A percentile compares a stretch with the other conserved stretches of the same genome.
Evolutionary conservation across 2,797 vertebrate species (phyloP).

Genomic region (Sphenopsis melanotis): DNA sequence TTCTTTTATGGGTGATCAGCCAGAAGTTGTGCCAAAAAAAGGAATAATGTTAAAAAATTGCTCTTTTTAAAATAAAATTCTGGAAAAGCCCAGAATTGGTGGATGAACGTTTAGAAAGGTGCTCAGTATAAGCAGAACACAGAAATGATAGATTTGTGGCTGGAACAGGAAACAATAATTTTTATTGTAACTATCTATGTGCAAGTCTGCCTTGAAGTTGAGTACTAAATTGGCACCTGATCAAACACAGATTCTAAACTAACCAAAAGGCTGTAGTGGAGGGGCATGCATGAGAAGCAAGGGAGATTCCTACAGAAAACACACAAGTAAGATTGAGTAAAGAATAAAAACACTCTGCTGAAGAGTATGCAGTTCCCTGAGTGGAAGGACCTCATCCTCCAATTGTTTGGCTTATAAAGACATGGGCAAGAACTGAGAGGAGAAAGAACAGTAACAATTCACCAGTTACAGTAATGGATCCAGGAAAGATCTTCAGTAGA

Average conservation of each 20-base stretch:
- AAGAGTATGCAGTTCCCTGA: not conserved
- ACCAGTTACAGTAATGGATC: not conserved
- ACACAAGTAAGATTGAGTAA: not conserved
- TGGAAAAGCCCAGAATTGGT: not conserved
- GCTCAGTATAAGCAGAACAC: not conserved
- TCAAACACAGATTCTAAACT: not conserved
- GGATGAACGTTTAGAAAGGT: not conserved
- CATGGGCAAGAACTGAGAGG: not conserved
- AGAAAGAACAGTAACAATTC: not conserved
- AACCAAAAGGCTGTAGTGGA: not conserved
- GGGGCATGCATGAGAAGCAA: not conserved
- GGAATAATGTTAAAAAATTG: not conserved
- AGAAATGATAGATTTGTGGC: not conserved
- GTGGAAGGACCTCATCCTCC: not conserved
- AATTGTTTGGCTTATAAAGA: accelerated
- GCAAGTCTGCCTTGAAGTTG: not conserved
- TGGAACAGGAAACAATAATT: not conserved
- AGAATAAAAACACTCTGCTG: not conserved
- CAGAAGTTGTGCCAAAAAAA: not conserved
- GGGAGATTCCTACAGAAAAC: not conserved
- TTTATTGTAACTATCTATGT: not conserved
- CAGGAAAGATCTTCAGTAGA: not conserved
- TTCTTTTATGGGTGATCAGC: not conserved
- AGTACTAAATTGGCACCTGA: not conserved
- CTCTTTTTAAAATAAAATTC: not conserved